Conservation (phyloP, 2,888 invertebrate genomes). For the Torymus aiolomorphi region DNA sequence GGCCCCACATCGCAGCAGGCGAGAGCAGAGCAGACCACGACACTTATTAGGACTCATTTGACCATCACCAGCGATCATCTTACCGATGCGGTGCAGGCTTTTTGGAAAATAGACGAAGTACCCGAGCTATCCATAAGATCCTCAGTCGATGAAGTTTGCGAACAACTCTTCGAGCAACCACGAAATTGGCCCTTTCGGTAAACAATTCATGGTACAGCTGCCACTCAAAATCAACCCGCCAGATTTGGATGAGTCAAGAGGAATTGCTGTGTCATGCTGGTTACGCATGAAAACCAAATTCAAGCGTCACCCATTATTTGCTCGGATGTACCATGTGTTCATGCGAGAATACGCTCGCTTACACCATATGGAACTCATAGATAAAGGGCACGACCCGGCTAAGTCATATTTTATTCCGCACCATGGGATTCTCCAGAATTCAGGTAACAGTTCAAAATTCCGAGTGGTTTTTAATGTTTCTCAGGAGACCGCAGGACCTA, state of each 20-base stretch:
- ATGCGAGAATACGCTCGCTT: constrained; percentile 25
- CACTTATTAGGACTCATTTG: neutral
- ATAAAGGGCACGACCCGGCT: neutral
- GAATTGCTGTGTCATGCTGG: neutral
- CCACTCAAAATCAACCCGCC: neutral
- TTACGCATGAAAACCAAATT: neutral
- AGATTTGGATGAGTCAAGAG: neutral
- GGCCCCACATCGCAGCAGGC: constrained; percentile 9
- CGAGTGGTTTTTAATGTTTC: constrained; percentile 27
- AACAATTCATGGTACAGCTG: constrained; percentile 6
- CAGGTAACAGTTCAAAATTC: neutral
- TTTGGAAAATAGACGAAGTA: constrained; percentile 42
- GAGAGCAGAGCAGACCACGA: neutral
- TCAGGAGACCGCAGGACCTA: neutral
- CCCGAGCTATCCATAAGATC: neutral
- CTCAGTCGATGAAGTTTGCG: constrained; percentile 16
- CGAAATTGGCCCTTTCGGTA: neutral
- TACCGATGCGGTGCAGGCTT: constrained; percentile 13
- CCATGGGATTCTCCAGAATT: constrained; percentile 7
- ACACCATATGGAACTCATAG: constrained; percentile 21
- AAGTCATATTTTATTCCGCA: constrained; percentile 20
- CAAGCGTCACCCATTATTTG: neutral
- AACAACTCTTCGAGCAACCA: neutral
- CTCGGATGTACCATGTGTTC: neutral
- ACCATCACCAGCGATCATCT: neutral